Evolutionary conservation across 2,888 invertebrate genomes (phyloP).

Genomic region (Clunio marinus): DNA sequence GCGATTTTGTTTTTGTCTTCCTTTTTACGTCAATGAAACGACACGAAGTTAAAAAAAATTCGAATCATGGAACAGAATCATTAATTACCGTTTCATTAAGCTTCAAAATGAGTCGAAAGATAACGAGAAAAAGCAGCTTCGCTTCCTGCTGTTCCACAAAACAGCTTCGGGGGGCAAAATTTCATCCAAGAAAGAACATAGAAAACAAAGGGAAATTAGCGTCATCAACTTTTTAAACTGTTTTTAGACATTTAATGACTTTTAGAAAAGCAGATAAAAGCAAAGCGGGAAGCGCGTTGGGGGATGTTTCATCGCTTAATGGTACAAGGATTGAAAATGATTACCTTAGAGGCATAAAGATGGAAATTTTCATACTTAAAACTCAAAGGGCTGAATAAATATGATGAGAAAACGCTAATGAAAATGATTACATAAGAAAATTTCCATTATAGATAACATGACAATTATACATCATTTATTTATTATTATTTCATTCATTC

Average conservation of each 20-base stretch:
- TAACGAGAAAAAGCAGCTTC: not conserved
- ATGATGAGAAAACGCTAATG: too few relatives aligned
- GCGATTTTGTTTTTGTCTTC: not conserved
- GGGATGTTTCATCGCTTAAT: not conserved
- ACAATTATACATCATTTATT: too few relatives aligned
- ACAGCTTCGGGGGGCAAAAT: not conserved
- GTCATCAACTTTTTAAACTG: slow-evolving; percentile 36
- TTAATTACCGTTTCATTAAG: slow-evolving; percentile 14
- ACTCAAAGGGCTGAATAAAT: too few relatives aligned
- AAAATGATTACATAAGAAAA: too few relatives aligned
- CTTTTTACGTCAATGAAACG: not conserved
- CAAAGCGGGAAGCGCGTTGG: not conserved
- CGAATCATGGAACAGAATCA: slow-evolving; percentile 25
- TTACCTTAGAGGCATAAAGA: slow-evolving; percentile 6
- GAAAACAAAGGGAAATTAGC: slow-evolving; percentile 33
- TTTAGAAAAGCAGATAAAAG: slow-evolving; percentile 14
- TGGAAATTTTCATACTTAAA: too few relatives aligned
- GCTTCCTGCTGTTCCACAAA: too few relatives aligned
- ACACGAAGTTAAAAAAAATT: not conserved
- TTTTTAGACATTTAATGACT: slow-evolving; percentile 35
- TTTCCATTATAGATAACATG: too few relatives aligned
- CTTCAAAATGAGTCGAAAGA: not conserved
- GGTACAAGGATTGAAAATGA: not conserved
- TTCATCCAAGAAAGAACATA: not conserved
- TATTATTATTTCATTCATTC: too few relatives aligned